These are phyloP conservation scores for Isichthys henryi DNA, from an alignment of 2,113 vertebrate genomes.

Conservation along the genomic window DNA sequence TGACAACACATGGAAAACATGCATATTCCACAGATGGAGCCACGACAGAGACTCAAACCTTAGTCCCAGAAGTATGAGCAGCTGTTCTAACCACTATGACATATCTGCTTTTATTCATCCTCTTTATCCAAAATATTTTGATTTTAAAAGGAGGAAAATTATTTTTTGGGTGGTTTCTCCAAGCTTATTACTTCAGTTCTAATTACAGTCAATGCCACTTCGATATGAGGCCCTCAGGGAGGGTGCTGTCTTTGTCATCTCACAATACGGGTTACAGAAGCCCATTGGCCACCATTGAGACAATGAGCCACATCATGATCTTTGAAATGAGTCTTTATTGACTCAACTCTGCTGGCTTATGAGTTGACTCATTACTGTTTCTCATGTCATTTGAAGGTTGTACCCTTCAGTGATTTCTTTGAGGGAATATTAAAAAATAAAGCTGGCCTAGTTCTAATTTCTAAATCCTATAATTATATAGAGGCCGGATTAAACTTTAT, in stretches of 20 bases:
- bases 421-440: not conserved
- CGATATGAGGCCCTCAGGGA: constrained; percentile 16
- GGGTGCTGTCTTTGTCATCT: constrained; percentile 26
- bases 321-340: constrained; percentile 40
- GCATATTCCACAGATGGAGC: not conserved
- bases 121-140: not conserved
- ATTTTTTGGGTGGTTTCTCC: constrained; percentile 2
- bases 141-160: not conserved
- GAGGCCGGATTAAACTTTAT: not conserved
- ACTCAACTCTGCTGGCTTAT: constrained; percentile 39
- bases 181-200: constrained; percentile 26
- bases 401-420: constrained; percentile 18
- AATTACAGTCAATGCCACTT: constrained; percentile 22
- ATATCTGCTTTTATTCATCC: not conserved
- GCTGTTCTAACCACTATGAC: no score
- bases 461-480: constrained; percentile 9
- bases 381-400: constrained; percentile 38
- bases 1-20: not conserved
- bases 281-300: constrained; percentile 20
- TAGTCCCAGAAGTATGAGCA: not conserved
- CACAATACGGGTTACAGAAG: constrained; percentile 25
- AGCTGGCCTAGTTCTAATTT: not conserved
- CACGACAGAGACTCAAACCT: not conserved
- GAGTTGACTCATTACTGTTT: constrained; percentile 40
- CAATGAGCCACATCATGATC: constrained; percentile 28